phyloP scores from a whole-genome alignment of 1,140 invertebrate genomes.

The Cylas formicarius region DNA sequence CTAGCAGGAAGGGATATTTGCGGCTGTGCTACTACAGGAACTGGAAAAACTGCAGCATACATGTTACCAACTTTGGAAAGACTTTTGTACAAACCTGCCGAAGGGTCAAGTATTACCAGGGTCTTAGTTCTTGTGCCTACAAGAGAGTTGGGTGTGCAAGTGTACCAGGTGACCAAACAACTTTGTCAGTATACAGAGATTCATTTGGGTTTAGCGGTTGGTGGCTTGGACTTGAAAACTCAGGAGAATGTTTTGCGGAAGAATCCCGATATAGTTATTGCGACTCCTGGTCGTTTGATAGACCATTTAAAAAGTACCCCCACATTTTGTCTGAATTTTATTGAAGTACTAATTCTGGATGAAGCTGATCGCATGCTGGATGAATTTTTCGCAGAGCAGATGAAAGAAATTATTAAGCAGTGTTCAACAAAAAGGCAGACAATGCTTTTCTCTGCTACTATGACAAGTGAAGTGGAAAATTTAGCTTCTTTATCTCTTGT shows the following conservation, averaged over 20 bases:
- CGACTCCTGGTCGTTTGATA: constrained; percentile 94
- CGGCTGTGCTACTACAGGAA: constrained; percentile 95
- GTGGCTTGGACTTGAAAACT: constrained; percentile 89
- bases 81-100: constrained; percentile 67
- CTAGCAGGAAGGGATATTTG: constrained; percentile 86
- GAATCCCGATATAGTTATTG: constrained; percentile 95
- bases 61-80: constrained; percentile 96
- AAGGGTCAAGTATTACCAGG: constrained; percentile 61
- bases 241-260: constrained; percentile 84
- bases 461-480: constrained; percentile 85
- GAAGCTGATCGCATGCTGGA: constrained; percentile 97
- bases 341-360: constrained; percentile 92
- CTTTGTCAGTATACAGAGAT: constrained; percentile 80
- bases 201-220: constrained; percentile 76
- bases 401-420: constrained; percentile 91
- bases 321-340: constrained; percentile 79
- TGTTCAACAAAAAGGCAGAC: constrained; percentile 92
- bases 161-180: constrained; percentile 89
- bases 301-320: constrained; percentile 96
- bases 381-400: constrained; percentile 96
- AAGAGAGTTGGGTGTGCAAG: constrained; percentile 86
- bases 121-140: constrained; percentile 95
- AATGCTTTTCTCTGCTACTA: constrained; percentile 96
- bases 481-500: constrained; percentile 84
- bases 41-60: constrained; percentile 97